phyloP scores from a whole-genome alignment of 2,113 vertebrate species.

The Rhea americana region DNA sequence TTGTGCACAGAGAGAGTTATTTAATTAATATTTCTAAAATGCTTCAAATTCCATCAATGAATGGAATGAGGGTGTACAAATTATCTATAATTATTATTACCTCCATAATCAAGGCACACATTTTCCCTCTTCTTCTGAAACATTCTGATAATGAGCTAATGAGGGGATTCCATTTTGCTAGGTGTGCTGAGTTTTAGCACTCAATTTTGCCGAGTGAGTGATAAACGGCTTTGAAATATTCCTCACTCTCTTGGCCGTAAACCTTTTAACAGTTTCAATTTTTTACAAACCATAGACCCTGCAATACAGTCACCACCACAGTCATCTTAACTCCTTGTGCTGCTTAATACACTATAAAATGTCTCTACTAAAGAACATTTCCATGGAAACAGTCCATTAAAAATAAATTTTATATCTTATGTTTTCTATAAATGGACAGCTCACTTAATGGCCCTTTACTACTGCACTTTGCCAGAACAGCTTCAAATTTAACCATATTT shows the following conservation, averaged over 20 bases:
- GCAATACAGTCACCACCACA: not conserved
- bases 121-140: conserved; percentile 10
- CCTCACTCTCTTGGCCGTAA: not conserved
- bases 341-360: conserved; percentile 52
- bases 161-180: conserved; percentile 19
- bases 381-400: conserved; percentile 74
- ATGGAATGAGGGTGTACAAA: conserved; percentile 28
- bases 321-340: conserved; percentile 45
- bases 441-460: conserved; percentile 59
- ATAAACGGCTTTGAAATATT: conserved; percentile 43
- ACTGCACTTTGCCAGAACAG: not conserved
- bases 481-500: conserved; percentile 51
- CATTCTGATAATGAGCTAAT: conserved; percentile 2
- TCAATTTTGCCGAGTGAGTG: conserved; percentile 11
- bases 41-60: conserved; percentile 42
- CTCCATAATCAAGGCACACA: conserved; percentile 28
- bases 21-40: conserved; percentile 51
- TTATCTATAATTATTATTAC: conserved; percentile 53
- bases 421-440: conserved; percentile 64
- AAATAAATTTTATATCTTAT: conserved; percentile 63
- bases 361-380: conserved; percentile 52
- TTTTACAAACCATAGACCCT: conserved; percentile 57
- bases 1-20: not conserved
- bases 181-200: conserved; percentile 19
- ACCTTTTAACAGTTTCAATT: conserved; percentile 38